Conservation (phyloP, 1,140 invertebrate species). For the Bombyx mandarina region DNA sequence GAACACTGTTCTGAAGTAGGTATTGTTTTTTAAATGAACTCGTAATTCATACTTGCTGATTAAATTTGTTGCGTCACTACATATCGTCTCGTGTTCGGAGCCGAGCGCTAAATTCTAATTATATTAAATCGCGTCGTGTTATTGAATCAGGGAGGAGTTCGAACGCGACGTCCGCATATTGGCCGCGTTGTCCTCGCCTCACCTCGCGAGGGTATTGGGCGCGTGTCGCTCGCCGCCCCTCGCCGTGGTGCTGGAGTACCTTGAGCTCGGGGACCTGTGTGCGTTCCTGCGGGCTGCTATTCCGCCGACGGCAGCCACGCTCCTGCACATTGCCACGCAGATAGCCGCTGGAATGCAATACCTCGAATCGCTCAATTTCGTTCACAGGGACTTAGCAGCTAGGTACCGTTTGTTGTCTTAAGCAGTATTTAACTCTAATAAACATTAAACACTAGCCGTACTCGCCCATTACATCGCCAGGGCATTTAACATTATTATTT, state of each 20-base stretch:
- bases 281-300: slow-evolving; percentile 83
- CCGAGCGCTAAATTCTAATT: too few species aligned
- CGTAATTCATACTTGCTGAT: too few species aligned
- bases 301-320: slow-evolving; percentile 74
- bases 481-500: too few species aligned
- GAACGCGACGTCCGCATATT: slow-evolving; percentile 90
- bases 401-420: slow-evolving; percentile 63
- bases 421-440: slow-evolving; percentile 6
- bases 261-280: slow-evolving; percentile 91
- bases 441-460: not conserved
- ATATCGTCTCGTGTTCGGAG: too few species aligned
- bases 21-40: too few species aligned
- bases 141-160: slow-evolving; percentile 82
- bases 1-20: too few species aligned
- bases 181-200: slow-evolving; percentile 87
- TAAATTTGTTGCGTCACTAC: too few species aligned
- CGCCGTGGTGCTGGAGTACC: slow-evolving; percentile 92
- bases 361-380: slow-evolving; percentile 83
- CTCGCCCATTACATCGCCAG: too few species aligned
- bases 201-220: slow-evolving; percentile 90
- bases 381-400: slow-evolving; percentile 84
- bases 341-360: slow-evolving; percentile 91
- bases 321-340: slow-evolving; percentile 87
- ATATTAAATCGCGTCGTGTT: too few species aligned
- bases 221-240: slow-evolving; percentile 87